Conservation (phyloP, 2,888 invertebrate species). For the Lepeophtheirus nordmannii region DNA sequence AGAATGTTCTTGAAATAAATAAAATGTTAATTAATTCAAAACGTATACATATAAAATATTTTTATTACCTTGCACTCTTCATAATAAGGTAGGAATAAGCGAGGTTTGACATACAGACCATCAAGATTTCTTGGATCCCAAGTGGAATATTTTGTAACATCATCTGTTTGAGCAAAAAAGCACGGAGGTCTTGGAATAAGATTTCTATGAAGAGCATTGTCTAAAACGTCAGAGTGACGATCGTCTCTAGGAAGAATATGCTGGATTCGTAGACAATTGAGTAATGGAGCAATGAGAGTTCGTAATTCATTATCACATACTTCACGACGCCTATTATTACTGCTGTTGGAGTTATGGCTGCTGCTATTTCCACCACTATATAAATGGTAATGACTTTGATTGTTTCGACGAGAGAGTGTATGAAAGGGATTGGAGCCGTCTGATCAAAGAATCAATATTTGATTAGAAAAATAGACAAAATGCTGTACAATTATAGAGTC, state of each 20-base stretch:
- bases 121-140: constrained; percentile 32
- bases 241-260: constrained; percentile 67
- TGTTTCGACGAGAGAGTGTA: too few relatives aligned
- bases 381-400: too few relatives aligned
- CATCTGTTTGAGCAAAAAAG: constrained; percentile 60
- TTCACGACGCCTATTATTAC: constrained; percentile 50
- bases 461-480: constrained; percentile 30
- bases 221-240: constrained; percentile 37
- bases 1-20: constrained; percentile 14
- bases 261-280: constrained; percentile 70
- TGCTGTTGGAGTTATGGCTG: not conserved
- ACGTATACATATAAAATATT: constrained; percentile 31
- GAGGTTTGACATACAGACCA: constrained; percentile 50
- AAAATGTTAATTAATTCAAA: constrained; percentile 39
- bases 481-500: too few relatives aligned
- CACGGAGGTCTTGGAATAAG: constrained; percentile 65
- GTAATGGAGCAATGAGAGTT: constrained; percentile 64
- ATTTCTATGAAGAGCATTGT: constrained; percentile 48
- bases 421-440: too few relatives aligned
- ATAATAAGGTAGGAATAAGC: constrained; percentile 83
- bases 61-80: constrained; percentile 63
- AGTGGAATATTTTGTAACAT: constrained; percentile 26
- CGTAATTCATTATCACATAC: constrained; percentile 65
- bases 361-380: too few relatives aligned
- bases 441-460: not conserved